Evolutionary conservation across 2,797 vertebrate genomes (phyloP).

Genomic region (Spatula versicolor): DNA sequence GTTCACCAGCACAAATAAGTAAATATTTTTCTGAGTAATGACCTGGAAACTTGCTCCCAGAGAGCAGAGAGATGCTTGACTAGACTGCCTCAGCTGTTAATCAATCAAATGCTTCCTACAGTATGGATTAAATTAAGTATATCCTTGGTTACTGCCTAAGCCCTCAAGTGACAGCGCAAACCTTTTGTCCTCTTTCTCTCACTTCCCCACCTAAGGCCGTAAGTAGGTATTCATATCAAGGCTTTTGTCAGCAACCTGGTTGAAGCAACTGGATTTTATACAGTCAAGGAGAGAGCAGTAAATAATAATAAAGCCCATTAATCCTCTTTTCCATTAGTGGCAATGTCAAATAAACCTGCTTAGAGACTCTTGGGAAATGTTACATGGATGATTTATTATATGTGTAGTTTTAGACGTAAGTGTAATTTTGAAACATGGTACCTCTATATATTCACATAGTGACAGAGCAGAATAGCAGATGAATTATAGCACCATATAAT

Average conservation of each 20-base stretch:
- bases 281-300: not conserved
- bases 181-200: not conserved
- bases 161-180: not conserved
- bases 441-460: not conserved
- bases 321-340: conserved; percentile 24
- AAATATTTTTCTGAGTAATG: not conserved
- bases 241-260: not conserved
- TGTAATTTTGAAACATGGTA: not conserved
- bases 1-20: not conserved
- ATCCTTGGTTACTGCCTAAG: not conserved
- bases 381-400: conserved; percentile 5
- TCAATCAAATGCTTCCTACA: not conserved
- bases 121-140: not conserved
- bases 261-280: not conserved
- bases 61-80: not conserved
- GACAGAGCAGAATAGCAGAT: not conserved
- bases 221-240: not conserved
- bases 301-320: conserved; percentile 15
- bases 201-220: not conserved
- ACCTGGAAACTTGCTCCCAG: not conserved
- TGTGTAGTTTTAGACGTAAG: not conserved
- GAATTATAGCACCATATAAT: not conserved
- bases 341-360: conserved; percentile 21
- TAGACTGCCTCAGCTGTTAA: not conserved
- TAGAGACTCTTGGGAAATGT: not conserved